phyloP scores from a whole-genome alignment of 2,797 vertebrate species.

The Borostomias antarcticus region DNA sequence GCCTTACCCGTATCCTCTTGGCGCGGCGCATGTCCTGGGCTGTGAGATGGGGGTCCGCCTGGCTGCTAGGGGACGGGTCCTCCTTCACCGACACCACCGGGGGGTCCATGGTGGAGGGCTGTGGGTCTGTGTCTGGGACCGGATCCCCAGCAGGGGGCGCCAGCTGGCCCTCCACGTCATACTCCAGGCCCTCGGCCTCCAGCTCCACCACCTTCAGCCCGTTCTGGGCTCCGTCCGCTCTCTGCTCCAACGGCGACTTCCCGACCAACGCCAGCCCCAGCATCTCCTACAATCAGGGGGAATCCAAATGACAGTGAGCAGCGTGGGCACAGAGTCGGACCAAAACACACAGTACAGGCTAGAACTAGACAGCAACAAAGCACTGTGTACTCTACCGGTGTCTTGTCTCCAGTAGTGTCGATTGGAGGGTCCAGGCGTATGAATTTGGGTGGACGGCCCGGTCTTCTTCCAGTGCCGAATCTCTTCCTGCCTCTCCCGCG shows the following conservation, averaged over 20 bases:
- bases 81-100: slow-evolving; percentile 72
- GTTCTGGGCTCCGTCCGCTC: slow-evolving; percentile 76
- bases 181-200: slow-evolving; percentile 52
- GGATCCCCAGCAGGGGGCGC: slow-evolving; percentile 46
- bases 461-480: slow-evolving; percentile 89
- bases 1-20: slow-evolving; percentile 90
- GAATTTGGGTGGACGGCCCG: slow-evolving; percentile 92
- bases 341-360: no score
- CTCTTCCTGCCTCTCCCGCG: slow-evolving; percentile 90
- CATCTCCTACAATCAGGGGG: slow-evolving; percentile 78
- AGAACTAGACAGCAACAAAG: no score
- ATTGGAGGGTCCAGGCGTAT: slow-evolving; percentile 83
- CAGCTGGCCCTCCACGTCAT: slow-evolving; percentile 53
- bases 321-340: neutral
- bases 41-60: slow-evolving; percentile 79
- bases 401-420: slow-evolving; percentile 82
- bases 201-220: slow-evolving; percentile 85
- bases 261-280: slow-evolving; percentile 81
- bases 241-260: slow-evolving; percentile 85
- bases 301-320: neutral
- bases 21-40: slow-evolving; percentile 92
- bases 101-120: slow-evolving; percentile 39
- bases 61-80: slow-evolving; percentile 63
- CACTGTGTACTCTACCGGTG: no score
- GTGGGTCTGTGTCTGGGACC: slow-evolving; percentile 46